Evolutionary conservation across 1,140 invertebrate species (phyloP).

Genomic region (Chironomus striatipennis): DNA sequence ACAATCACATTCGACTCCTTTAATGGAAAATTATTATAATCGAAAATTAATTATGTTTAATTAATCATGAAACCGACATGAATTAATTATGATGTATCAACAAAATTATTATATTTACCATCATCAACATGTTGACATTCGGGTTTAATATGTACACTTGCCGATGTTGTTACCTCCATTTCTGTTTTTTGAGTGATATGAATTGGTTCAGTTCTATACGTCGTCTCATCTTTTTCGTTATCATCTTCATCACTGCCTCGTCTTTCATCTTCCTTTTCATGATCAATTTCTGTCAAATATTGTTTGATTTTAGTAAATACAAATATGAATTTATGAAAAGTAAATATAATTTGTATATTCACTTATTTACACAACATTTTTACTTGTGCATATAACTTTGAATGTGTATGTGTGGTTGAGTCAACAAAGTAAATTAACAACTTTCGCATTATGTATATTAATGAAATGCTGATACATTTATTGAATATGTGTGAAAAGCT

Average conservation of each 20-base stretch:
- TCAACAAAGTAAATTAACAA: too few species aligned
- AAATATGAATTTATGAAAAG: too few species aligned
- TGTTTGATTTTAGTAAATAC: too few species aligned
- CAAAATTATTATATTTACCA: neutral
- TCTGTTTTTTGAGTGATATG: neutral
- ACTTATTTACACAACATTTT: too few species aligned
- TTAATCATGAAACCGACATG: constrained; percentile 13
- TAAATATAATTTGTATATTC: too few species aligned
- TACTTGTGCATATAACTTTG: too few species aligned
- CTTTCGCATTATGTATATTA: too few species aligned
- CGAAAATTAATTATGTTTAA: constrained; percentile 18
- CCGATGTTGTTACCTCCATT: neutral
- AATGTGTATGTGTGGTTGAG: too few species aligned
- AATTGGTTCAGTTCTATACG: too few species aligned
- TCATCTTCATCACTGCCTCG: neutral
- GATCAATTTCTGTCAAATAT: neutral
- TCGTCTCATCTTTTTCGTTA: neutral
- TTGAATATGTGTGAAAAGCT: too few species aligned
- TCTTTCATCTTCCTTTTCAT: neutral
- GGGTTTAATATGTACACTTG: neutral
- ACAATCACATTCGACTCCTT: constrained; percentile 51
- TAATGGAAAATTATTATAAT: constrained; percentile 34
- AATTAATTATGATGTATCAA: constrained; percentile 18
- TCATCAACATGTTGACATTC: constrained; percentile 27
- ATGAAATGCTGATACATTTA: too few species aligned